phyloP scores from a whole-genome alignment of 2,113 vertebrate genomes.

The Arizona elegans region DNA sequence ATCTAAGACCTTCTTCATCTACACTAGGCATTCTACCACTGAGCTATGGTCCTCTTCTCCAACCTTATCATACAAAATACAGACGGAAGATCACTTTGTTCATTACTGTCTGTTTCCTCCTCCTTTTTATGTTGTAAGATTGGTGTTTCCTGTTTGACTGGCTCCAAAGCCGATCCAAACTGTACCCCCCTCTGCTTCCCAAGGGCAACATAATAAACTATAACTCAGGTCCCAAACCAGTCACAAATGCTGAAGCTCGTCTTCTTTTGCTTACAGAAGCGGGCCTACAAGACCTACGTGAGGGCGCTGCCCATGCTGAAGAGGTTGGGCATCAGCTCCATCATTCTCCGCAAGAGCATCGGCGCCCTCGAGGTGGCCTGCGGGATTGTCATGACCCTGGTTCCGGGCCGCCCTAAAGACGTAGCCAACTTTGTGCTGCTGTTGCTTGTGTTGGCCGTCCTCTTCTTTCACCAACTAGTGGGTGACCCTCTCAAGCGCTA shows the following conservation, averaged over 20 bases:
- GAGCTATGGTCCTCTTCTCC: not conserved
- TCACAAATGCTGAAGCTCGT: not conserved
- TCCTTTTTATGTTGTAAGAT: not conserved
- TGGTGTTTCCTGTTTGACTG: not conserved
- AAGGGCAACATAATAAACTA: not conserved
- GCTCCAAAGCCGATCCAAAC: not conserved
- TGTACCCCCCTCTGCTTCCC: not conserved
- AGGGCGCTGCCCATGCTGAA: conserved; percentile 91
- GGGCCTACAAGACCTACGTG: conserved; percentile 96
- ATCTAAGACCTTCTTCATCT: not conserved
- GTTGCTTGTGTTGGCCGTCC: conserved; percentile 90
- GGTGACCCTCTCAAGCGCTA: conserved; percentile 97
- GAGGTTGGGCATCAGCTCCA: conserved; percentile 93
- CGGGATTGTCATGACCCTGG: conserved; percentile 91
- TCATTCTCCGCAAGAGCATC: conserved; percentile 93
- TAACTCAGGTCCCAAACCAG: not conserved
- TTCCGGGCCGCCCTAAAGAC: conserved; percentile 92
- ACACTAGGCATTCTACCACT: not conserved
- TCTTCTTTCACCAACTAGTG: conserved; percentile 97
- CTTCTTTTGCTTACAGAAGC: conserved; percentile 79
- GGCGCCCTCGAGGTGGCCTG: conserved; percentile 92
- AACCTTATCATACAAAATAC: conserved; percentile 30
- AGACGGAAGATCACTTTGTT: not conserved
- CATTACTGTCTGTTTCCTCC: no score
- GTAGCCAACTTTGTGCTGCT: conserved; percentile 96